phyloP scores from a whole-genome alignment of 2,797 vertebrate species.

The Pseudochirops corinnae region DNA sequence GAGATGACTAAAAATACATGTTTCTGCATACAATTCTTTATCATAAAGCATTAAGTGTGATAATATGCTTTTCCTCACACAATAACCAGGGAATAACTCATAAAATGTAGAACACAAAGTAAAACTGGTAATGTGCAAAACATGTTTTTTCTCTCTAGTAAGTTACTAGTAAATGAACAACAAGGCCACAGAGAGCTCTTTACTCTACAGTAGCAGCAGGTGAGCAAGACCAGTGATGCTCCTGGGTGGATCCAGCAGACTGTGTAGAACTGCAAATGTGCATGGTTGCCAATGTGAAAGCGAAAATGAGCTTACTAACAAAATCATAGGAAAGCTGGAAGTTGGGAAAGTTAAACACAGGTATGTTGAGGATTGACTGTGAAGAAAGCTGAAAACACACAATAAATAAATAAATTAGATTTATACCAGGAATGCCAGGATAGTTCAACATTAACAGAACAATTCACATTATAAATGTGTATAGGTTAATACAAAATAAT shows the following conservation, averaged over 20 bases:
- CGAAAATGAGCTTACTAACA: background rate
- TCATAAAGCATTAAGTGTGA: background rate
- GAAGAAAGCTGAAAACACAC: background rate
- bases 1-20: background rate
- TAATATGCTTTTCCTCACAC: background rate
- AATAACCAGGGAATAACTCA: background rate
- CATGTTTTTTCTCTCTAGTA: background rate
- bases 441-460: background rate
- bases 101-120: background rate
- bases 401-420: background rate
- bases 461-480: background rate
- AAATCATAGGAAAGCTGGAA: background rate
- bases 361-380: background rate
- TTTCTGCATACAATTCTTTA: background rate
- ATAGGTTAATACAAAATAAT: background rate
- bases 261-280: background rate
- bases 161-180: background rate
- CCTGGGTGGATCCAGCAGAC: background rate
- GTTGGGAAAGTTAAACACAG: background rate
- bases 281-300: background rate
- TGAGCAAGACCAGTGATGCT: background rate
- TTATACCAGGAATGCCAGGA: background rate
- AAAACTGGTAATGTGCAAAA: background rate
- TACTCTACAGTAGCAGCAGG: background rate
- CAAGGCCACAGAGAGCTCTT: background rate